Evolutionary conservation across 2,888 invertebrate genomes (phyloP).

Genomic region (Liodrosophila aerea): DNA sequence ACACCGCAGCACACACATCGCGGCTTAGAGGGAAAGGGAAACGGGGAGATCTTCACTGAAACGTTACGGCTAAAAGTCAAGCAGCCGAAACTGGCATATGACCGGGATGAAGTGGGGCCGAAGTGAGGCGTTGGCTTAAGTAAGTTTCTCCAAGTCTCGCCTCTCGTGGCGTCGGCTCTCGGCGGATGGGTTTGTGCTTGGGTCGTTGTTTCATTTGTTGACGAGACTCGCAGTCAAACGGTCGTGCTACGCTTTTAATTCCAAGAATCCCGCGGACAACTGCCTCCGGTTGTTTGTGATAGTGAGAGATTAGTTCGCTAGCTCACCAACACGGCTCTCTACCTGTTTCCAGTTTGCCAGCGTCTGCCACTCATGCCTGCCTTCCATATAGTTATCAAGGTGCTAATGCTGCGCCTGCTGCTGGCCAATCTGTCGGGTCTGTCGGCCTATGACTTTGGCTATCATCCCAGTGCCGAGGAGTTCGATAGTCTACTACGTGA

Average conservation of each 20-base stretch:
- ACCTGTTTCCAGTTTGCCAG: too few relatives aligned
- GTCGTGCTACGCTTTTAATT: slow-evolving; percentile 50
- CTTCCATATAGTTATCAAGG: slow-evolving; percentile 55
- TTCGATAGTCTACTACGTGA: slow-evolving; percentile 72
- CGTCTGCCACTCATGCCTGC: slow-evolving; percentile 49
- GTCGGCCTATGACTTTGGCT: slow-evolving; percentile 74
- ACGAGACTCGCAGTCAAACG: slow-evolving; percentile 60
- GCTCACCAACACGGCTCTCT: too few relatives aligned
- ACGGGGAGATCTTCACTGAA: slow-evolving; percentile 64
- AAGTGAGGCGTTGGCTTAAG: slow-evolving; percentile 10
- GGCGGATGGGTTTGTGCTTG: too few relatives aligned
- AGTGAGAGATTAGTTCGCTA: too few relatives aligned
- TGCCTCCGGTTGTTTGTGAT: too few relatives aligned
- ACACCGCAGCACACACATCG: not conserved
- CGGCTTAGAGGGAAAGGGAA: not conserved
- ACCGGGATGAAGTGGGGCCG: not conserved
- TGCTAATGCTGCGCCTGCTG: slow-evolving; percentile 62
- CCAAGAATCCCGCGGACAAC: slow-evolving; percentile 16
- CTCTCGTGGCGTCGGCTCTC: too few relatives aligned
- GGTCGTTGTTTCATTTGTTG: slow-evolving; percentile 64
- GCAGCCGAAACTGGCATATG: slow-evolving; percentile 44
- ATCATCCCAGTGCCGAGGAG: slow-evolving; percentile 81
- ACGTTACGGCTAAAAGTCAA: slow-evolving; percentile 74
- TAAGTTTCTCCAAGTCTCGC: slow-evolving; percentile 56
- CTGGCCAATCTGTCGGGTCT: slow-evolving; percentile 45